phyloP scores from a whole-genome alignment of 2,113 vertebrate genomes.

The Hippocampus zosterae region DNA sequence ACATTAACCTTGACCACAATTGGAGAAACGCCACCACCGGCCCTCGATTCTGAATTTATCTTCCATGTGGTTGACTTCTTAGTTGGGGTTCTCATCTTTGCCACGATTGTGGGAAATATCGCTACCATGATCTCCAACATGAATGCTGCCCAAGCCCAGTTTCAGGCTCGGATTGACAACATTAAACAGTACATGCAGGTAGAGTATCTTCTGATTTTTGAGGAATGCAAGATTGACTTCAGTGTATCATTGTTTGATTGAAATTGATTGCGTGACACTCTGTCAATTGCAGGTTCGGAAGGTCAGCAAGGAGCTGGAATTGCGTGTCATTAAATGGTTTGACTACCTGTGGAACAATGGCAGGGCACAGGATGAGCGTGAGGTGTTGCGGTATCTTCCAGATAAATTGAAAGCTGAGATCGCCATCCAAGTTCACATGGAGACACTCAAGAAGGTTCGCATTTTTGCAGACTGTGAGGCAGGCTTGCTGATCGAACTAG shows the following conservation, averaged over 20 bases:
- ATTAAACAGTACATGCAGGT: slow-evolving; percentile 99
- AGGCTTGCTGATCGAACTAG: slow-evolving; percentile 88
- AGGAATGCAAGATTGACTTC: neutral
- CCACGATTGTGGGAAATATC: slow-evolving; percentile 97
- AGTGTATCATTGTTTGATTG: neutral
- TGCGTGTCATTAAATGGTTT: slow-evolving; percentile 94
- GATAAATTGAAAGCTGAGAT: slow-evolving; percentile 97
- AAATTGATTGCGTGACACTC: neutral
- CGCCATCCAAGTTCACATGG: slow-evolving; percentile 92
- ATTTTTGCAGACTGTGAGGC: slow-evolving; percentile 98
- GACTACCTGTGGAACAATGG: slow-evolving; percentile 97
- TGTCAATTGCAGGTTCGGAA: slow-evolving; percentile 76
- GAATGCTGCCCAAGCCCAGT: slow-evolving; percentile 94
- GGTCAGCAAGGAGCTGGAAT: slow-evolving; percentile 90
- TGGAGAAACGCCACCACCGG: slow-evolving; percentile 91
- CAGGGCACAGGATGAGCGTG: slow-evolving; percentile 88
- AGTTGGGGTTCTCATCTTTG: slow-evolving; percentile 94
- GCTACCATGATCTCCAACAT: slow-evolving; percentile 99
- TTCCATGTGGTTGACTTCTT: slow-evolving; percentile 92
- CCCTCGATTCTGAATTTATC: slow-evolving; percentile 87
- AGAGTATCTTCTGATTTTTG: slow-evolving; percentile 45
- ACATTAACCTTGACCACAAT: slow-evolving; percentile 95
- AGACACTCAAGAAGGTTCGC: slow-evolving; percentile 89
- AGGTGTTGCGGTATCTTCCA: slow-evolving; percentile 90
- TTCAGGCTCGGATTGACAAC: slow-evolving; percentile 89